These are phyloP conservation scores for Embiotoca jacksoni DNA, from an alignment of 2,113 vertebrate genomes.

Conservation along the genomic window DNA sequence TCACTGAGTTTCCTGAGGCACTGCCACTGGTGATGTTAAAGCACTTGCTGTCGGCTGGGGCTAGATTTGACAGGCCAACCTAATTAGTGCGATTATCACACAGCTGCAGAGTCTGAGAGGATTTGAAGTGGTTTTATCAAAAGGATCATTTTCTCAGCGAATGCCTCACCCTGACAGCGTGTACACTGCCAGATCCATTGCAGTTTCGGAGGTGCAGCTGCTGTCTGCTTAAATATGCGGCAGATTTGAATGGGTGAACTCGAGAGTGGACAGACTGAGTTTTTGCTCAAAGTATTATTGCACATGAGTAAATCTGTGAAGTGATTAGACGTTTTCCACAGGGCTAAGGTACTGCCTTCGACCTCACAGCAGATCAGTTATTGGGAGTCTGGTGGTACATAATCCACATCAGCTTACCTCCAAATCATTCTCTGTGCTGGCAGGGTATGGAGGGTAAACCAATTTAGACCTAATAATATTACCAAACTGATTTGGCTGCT, in stretches of 20 bases:
- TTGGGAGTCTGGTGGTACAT: slow-evolving; percentile 11
- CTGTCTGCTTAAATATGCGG: slow-evolving; percentile 39
- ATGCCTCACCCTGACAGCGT: slow-evolving; percentile 89
- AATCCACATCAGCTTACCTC: slow-evolving; percentile 31
- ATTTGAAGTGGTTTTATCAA: slow-evolving; percentile 91
- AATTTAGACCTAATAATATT: slow-evolving; percentile 33
- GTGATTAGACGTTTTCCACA: slow-evolving; percentile 23
- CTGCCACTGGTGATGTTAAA: slow-evolving; percentile 12
- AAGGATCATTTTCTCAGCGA: slow-evolving; percentile 90
- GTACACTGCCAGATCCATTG: slow-evolving; percentile 84
- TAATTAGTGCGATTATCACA: slow-evolving; percentile 96
- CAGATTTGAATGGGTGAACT: slow-evolving; percentile 34
- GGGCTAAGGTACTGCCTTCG: neutral
- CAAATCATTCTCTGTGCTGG: slow-evolving; percentile 17
- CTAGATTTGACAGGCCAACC: slow-evolving; percentile 85
- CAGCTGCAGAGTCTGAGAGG: slow-evolving; percentile 91
- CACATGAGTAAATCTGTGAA: slow-evolving; percentile 32
- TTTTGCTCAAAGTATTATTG: slow-evolving; percentile 21
- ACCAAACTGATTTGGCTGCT: slow-evolving; percentile 23
- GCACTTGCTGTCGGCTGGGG: slow-evolving; percentile 28
- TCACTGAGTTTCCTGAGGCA: neutral
- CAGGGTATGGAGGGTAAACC: slow-evolving; percentile 14
- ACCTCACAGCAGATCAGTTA: slow-evolving; percentile 28
- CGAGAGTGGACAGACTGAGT: slow-evolving; percentile 12
- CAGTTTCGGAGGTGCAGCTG: slow-evolving; percentile 58